Percentiles rank a stretch among this genome's conserved stretches.
Conservation (phyloP, 1,140 invertebrate genomes). For the Delia radicum region DNA sequence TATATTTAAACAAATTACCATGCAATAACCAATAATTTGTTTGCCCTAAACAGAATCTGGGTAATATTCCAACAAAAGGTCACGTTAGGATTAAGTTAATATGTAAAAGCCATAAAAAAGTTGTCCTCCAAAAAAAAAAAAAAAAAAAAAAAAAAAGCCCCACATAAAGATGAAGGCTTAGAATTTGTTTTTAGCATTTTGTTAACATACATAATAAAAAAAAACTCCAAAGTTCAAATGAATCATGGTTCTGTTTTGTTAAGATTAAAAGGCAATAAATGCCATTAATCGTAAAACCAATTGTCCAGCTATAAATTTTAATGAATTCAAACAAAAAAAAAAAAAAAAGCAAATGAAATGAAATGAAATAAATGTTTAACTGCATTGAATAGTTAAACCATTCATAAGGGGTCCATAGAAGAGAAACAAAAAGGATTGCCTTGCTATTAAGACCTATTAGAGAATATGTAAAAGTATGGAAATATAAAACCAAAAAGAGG, state of each 20-base stretch:
- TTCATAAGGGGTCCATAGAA: background rate
- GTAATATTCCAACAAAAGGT: background rate
- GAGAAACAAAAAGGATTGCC: background rate
- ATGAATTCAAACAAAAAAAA: background rate
- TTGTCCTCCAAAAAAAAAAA: background rate
- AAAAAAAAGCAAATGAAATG: background rate
- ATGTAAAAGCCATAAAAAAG: too few relatives aligned
- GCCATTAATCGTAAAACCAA: conserved; percentile 14
- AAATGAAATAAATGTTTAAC: conserved; percentile 1
- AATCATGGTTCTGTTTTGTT: conserved; percentile 9
- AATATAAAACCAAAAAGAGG: background rate
- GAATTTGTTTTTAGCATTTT: too few relatives aligned
- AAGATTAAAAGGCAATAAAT: conserved; percentile 26
- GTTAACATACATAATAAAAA: background rate
- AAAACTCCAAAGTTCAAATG: background rate
- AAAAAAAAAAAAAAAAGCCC: background rate
- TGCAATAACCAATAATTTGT: background rate
- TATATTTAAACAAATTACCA: conserved; percentile 4
- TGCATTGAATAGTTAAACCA: background rate
- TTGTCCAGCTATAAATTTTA: conserved; percentile 19
- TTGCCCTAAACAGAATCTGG: background rate
- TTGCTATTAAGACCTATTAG: background rate
- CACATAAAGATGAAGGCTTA: too few relatives aligned
- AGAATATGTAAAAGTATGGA: background rate
- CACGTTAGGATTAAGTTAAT: background rate